Conservation (phyloP, 2,888 invertebrate species). For the Idaea aversata region DNA sequence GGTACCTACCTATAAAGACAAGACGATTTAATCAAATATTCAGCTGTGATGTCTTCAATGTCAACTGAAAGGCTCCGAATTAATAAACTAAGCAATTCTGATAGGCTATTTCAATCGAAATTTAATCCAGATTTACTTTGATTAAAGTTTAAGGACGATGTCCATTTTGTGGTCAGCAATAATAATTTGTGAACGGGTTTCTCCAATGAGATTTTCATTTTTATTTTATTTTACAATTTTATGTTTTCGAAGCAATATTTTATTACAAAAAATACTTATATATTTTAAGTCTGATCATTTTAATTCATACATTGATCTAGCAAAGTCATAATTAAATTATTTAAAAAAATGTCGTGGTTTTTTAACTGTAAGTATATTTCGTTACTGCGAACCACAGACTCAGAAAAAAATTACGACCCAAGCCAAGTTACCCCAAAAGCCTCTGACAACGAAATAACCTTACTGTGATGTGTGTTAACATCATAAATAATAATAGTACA, state of each 20-base stretch:
- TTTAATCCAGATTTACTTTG: neutral
- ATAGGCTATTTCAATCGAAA: neutral
- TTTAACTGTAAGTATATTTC: too few species aligned
- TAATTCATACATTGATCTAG: too few species aligned
- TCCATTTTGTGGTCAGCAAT: neutral
- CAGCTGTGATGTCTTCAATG: neutral
- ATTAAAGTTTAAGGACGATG: neutral
- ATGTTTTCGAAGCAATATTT: neutral
- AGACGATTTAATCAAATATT: neutral
- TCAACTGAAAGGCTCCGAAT: neutral
- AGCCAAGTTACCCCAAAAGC: too few species aligned
- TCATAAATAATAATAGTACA: too few species aligned
- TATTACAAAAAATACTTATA: too few species aligned
- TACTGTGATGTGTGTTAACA: too few species aligned
- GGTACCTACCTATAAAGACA: neutral
- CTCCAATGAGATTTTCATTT: neutral
- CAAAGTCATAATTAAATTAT: too few species aligned
- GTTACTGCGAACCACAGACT: too few species aligned
- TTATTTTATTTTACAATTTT: neutral
- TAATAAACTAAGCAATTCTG: neutral
- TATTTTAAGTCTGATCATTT: too few species aligned
- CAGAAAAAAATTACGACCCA: too few species aligned
- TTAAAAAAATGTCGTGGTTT: too few species aligned
- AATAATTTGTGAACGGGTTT: neutral
- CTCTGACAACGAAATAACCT: too few species aligned